phyloP scores from a whole-genome alignment of 92 coral and sea anemone genomes.

The Porites divaricata region DNA sequence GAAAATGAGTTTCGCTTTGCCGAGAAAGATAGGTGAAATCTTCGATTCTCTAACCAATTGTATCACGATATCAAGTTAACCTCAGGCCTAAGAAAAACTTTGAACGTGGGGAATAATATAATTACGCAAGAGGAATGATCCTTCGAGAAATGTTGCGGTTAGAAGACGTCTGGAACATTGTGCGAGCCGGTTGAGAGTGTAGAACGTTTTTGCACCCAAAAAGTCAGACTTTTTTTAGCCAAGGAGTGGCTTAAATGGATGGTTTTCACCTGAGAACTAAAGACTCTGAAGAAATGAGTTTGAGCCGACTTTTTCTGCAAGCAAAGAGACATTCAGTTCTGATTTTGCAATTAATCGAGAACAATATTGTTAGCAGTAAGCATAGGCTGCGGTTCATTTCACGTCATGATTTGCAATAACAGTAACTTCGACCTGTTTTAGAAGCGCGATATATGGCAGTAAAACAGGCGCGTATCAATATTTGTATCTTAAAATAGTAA shows the following conservation, averaged over 20 bases:
- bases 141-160: neutral
- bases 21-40: slow-evolving; percentile 52
- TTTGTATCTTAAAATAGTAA: slow-evolving; percentile 5
- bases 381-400: slow-evolving; percentile 10
- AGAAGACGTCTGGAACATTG: slow-evolving; percentile 20
- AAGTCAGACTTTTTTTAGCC: too few species aligned
- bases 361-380: neutral
- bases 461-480: neutral
- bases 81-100: neutral
- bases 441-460: neutral
- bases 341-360: neutral
- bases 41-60: slow-evolving; percentile 50
- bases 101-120: neutral
- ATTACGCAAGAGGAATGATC: neutral
- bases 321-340: slow-evolving; percentile 20
- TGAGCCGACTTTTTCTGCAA: neutral
- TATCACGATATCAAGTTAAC: slow-evolving; percentile 6
- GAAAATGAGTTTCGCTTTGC: slow-evolving; percentile 35
- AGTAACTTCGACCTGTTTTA: neutral
- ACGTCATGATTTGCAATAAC: too few species aligned
- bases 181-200: neutral
- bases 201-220: neutral
- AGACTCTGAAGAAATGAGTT: neutral
- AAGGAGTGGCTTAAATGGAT: too few species aligned
- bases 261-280: neutral